Base-by-base conservation (phyloP, 2,797 vertebrate genomes). In the Pachyuromys duprasi region DNA sequence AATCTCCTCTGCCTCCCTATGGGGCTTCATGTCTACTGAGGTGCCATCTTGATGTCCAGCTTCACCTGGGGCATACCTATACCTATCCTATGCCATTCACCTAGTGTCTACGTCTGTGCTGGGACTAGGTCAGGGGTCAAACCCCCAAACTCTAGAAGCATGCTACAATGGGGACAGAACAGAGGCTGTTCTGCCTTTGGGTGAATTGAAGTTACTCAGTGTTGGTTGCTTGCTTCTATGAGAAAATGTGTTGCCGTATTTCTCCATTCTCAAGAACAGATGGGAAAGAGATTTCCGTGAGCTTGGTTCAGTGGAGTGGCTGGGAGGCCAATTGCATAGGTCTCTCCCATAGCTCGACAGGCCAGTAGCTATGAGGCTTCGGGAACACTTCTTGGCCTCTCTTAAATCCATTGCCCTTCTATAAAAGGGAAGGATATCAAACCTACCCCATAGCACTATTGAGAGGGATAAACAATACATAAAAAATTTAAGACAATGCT, bases 371-470 rank as follows among this genome's bases (percentile, higher is more conserved):
- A 31, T 49, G 42, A 92, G 36, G 80, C 75, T 81, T 65, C 74
- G 39, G 49, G 53, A 94, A 95, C 65, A 4, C 55, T 42, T 42
- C 18, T 78, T 93, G 74, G 28, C n/a, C 1, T 78, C 53, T 83
- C 95, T 88, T 67, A 87, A n/a, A 86, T 86, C 15, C 17, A 63
- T 76, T 86, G 91, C 36, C 20, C 65, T 12, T 88, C 33, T 84
- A 13, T 49, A 65, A 87, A 92, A 53, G 45, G 92, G 82, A 8
- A 33, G 3, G 82, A 57, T 86, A 49, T 33, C 45, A 76, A 2
- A 33, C 67, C 36, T 72, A n/a, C 36, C 60, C 67, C 31, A 33
- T 14, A 42, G 20, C 18, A 1, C 31, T 72, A 13, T 75, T 80
- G 76, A 69, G 53, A 83, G 53, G 17, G 49, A 15, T n/a, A 75